These are phyloP conservation scores for Campylomormyrus numenius DNA, from an alignment of 2,113 vertebrate species.

Conservation along the genomic window DNA sequence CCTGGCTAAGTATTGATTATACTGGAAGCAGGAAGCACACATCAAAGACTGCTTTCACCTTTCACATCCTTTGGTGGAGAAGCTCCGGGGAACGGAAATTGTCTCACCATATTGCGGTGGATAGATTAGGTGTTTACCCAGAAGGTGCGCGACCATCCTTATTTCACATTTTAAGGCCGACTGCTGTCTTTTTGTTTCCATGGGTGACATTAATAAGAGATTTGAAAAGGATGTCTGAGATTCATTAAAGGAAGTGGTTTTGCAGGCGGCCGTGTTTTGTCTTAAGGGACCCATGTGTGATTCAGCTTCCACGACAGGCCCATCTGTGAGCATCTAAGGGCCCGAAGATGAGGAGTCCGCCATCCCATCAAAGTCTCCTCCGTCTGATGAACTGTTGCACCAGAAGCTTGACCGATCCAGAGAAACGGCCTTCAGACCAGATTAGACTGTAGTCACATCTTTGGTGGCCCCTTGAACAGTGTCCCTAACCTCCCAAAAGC, in stretches of 20 bases:
- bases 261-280: background rate
- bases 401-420: background rate
- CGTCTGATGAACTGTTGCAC: background rate
- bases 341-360: background rate
- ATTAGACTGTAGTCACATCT: background rate
- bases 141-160: background rate
- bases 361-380: background rate
- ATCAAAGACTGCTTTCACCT: constrained; percentile 42
- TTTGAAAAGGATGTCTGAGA: background rate
- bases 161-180: background rate
- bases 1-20: constrained; percentile 37
- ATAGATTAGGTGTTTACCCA: constrained; percentile 21
- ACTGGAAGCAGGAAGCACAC: constrained; percentile 30
- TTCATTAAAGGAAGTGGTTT: background rate
- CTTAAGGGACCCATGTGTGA: background rate
- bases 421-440: background rate
- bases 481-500: background rate
- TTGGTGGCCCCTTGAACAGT: background rate
- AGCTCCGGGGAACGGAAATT: constrained; percentile 17
- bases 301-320: background rate
- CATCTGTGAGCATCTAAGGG: background rate
- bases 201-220: background rate
- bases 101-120: constrained; percentile 15
- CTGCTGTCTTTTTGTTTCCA: background rate
- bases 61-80: constrained; percentile 2